Evolutionary conservation across 2,888 invertebrate species (phyloP), one percentile per base, ranked within the genome.

Genomic region (Latrodectus hesperus): DNA sequence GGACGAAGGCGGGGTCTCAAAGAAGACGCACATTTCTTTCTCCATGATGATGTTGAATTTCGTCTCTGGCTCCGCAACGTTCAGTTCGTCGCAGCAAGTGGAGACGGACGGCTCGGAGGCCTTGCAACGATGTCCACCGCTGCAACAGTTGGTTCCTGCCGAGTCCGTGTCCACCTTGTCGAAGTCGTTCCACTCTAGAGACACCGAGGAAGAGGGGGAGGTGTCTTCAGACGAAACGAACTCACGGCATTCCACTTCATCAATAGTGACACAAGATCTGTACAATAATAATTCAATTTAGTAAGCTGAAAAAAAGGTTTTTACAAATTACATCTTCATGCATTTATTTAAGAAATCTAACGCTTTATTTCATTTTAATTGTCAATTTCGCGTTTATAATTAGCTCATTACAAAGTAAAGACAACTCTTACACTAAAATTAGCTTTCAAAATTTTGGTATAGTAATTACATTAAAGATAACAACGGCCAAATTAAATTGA

Each of bases 101-200:
- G 67, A 77, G 16, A 79, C 52, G 9, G 83, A 73, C 0, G 80
- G 71, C 11, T 81, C 81, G 12, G 26, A 70, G n/a, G 38, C 55
- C n/a, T 38, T 22, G n/a, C 70, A 64, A 4, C 65, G 14, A 1
- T 77, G 67, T 11, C 78, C 68, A 9, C 82, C 77, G 11, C 70
- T 76, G 49, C 75, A 80, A n/a, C 75, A 74, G 9, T 53, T 65
- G 38, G 60, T 67, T 16, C 60, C 55, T 5, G 77, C 26, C 4
- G 74, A 51, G 38, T 83, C 77, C 6, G 88, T 68, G 16, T 83
- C 88, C 12, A 84, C 64, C 67, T 84, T 88, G 78, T 88, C 88
- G 16, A 88, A 88, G 49, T 88, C 88, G 17, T 88, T 88, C 88
- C 88, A 88, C 60, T 88, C 88, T 16, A 88, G n/a, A 4, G 88